Percentiles rank a stretch among this genome's conserved stretches.
phyloP scores from a whole-genome alignment of 1,140 invertebrate species.

The Popillia japonica region DNA sequence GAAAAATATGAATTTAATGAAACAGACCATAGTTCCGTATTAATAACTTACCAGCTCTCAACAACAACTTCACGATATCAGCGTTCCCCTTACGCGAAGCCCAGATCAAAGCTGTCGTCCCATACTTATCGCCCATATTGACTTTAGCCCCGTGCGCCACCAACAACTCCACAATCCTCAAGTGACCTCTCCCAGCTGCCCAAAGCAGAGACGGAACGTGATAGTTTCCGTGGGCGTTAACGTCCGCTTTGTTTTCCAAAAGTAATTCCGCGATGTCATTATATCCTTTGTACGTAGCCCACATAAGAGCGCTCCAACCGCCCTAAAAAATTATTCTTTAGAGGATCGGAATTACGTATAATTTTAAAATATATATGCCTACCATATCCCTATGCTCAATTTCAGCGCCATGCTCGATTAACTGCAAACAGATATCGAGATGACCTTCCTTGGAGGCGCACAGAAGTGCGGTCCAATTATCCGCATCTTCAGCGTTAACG shows the following conservation, averaged over 20 bases:
- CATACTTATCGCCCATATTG: constrained; percentile 95
- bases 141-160: constrained; percentile 88
- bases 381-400: constrained; percentile 95
- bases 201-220: constrained; percentile 93
- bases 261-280: constrained; percentile 81
- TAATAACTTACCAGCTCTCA: constrained; percentile 72
- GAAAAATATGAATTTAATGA: too few relatives aligned
- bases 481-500: constrained; percentile 89
- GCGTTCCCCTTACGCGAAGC: constrained; percentile 89
- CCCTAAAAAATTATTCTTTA: constrained; percentile 69
- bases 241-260: constrained; percentile 89
- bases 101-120: constrained; percentile 96
- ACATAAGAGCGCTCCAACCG: constrained; percentile 97
- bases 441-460: constrained; percentile 92
- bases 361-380: constrained; percentile 49
- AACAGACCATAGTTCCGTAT: too few relatives aligned
- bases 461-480: constrained; percentile 92
- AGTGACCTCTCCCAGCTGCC: constrained; percentile 91
- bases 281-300: constrained; percentile 94
- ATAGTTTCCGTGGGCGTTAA: constrained; percentile 96
- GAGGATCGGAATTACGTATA: neutral
- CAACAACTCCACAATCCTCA: constrained; percentile 83
- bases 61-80: constrained; percentile 83
- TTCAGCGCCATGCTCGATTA: constrained; percentile 86
- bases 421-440: constrained; percentile 79